Evolutionary conservation across 2,797 vertebrate genomes (phyloP).

Genomic region (Parauchenoglanis ngamensis): DNA sequence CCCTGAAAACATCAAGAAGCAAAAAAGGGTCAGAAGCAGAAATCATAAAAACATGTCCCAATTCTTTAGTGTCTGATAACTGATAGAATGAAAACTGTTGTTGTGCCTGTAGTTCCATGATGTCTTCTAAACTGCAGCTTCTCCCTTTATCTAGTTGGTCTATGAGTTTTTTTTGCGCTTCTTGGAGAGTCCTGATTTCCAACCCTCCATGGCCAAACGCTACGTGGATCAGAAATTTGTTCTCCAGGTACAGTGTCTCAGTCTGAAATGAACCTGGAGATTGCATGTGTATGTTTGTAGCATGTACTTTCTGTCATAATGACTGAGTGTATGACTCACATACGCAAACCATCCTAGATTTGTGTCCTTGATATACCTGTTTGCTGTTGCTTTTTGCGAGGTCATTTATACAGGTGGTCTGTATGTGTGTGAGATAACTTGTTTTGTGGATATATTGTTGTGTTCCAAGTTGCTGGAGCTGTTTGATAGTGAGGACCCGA

Average conservation of each 20-base stretch:
- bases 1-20: background rate
- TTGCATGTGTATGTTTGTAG: background rate
- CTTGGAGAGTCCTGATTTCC: conserved; percentile 92
- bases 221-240: conserved; percentile 95
- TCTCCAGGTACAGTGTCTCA: conserved; percentile 76
- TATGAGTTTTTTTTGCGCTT: conserved; percentile 94
- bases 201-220: conserved; percentile 91
- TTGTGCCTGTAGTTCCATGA: background rate
- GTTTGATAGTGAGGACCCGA: conserved; percentile 91
- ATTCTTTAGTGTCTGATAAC: background rate
- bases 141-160: conserved; percentile 75
- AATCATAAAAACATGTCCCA: background rate
- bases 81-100: background rate
- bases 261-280: conserved; percentile 4
- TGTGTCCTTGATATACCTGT: background rate
- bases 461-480: conserved; percentile 83
- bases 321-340: background rate
- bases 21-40: background rate
- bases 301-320: background rate
- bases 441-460: conserved; percentile 32
- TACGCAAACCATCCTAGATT: background rate
- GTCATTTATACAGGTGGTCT: background rate
- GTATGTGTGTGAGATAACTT: conserved; percentile 30
- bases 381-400: background rate
- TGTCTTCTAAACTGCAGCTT: background rate